Conservation (phyloP, 2,888 invertebrate species). For the Leptinotarsa haldemani region DNA sequence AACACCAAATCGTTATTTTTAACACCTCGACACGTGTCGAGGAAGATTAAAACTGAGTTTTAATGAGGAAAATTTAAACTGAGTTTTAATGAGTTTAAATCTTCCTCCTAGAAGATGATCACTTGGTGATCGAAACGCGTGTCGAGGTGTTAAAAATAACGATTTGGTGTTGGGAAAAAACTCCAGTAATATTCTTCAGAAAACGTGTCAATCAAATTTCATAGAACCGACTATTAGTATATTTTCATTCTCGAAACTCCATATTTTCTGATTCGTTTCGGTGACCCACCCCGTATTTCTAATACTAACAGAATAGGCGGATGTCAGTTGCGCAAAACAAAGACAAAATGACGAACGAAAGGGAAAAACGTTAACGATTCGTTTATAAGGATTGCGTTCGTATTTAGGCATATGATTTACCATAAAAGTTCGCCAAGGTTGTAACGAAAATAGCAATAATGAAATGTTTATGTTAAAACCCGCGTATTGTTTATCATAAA, state of each 20-base stretch:
- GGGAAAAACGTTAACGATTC: constrained; percentile 33
- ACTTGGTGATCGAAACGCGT: no score
- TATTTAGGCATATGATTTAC: constrained; percentile 41
- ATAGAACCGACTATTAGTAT: not conserved
- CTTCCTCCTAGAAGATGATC: no score
- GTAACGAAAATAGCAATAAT: constrained; percentile 43
- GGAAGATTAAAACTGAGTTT: no score
- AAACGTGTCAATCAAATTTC: no score
- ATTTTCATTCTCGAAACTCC: not conserved
- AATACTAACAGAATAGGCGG: constrained; percentile 19
- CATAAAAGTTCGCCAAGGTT: constrained; percentile 45
- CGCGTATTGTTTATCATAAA: constrained; percentile 45
- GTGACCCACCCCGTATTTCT: not conserved
- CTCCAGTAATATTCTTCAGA: no score
- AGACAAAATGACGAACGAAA: constrained; percentile 34
- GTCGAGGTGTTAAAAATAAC: no score
- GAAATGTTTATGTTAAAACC: constrained; percentile 41
- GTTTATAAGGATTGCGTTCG: constrained; percentile 43
- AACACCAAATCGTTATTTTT: no score
- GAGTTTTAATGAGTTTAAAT: no score
- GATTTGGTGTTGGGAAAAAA: no score
- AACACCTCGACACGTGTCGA: no score
- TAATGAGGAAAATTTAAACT: no score
- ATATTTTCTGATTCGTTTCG: not conserved
- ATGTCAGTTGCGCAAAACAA: constrained; percentile 26